Evolutionary conservation across 1,140 invertebrate species (phyloP), one percentile per base, ranked within the genome.

Genomic region (Rhyacophila brunnea): DNA sequence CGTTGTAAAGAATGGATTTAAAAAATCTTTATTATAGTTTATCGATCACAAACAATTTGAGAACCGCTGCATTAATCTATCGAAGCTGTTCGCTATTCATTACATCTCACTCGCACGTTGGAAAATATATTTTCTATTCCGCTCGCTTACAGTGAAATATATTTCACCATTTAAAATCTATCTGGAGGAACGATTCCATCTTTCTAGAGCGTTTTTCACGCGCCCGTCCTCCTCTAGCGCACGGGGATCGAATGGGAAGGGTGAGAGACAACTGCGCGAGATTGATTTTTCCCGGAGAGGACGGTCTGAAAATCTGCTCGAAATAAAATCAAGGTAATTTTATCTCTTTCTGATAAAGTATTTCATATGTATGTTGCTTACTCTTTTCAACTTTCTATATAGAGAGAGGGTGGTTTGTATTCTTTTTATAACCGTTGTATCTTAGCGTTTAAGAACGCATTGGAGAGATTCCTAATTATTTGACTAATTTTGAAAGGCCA

Each of bases 291-390:
- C 23, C 9, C 23, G 9, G 23, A 28, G 23, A 28, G 23, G 23
- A 28, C 9, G 23, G 23, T 28, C 23, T 40, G 38, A 40, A 40
- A 40, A 40, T 13, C 15, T 15, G 11, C 38, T 15, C 11, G 38
- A 40, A 40, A 40, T 40, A 15, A 40, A 40, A 40, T 40, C 38
- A 40, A 15, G n/a, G 38, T 40, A 40, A 40, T 40, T 40, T 40
- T 40, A 40, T 40, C 38, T 40, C 38, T 40, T 40, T 40, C 38
- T 40, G 38, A 40, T 40, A n/a, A 40, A 40, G 5, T n/a, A 40
- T 40, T 40, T 40, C 38, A 40, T 13, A 40, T n/a, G 38, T 40
- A 11, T 40, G 38, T 40, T 40, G 38, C 15, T 40, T n/a, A 11
- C 38, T 40, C 38, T 40, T 40, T 40, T 40, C 38, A 40, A 3